Conservation (phyloP, 1,140 invertebrate genomes). For the Maniola jurtina region DNA sequence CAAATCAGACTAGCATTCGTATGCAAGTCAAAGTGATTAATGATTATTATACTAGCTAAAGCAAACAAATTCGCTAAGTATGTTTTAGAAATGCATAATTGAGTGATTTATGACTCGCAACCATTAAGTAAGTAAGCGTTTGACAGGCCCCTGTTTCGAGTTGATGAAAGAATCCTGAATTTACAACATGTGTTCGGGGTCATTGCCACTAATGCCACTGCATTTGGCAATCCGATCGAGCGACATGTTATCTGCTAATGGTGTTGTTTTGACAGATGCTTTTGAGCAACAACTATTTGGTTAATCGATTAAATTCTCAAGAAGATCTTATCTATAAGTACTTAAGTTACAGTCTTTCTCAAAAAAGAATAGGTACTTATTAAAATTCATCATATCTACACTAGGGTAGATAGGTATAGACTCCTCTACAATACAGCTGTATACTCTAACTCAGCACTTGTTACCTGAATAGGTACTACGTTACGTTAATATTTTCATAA, state of each 20-base stretch:
- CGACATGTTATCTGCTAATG: conserved; percentile 38
- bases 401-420: too few relatives aligned
- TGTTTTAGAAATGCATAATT: conserved; percentile 30
- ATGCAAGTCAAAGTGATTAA: conserved; percentile 24
- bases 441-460: too few relatives aligned
- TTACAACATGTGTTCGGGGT: conserved; percentile 49
- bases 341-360: too few relatives aligned
- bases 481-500: too few relatives aligned
- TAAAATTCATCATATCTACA: too few relatives aligned
- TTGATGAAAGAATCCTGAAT: conserved; percentile 60
- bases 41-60: conserved; percentile 12
- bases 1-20: neutral
- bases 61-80: conserved; percentile 26
- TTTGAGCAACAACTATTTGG: conserved; percentile 4
- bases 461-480: too few relatives aligned
- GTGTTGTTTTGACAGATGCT: conserved; percentile 19
- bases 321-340: neutral
- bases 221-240: conserved; percentile 35
- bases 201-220: conserved; percentile 35
- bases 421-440: too few relatives aligned
- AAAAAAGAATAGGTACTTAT: too few relatives aligned
- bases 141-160: conserved; percentile 63
- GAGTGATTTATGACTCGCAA: conserved; percentile 65
- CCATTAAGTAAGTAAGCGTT: conserved; percentile 63
- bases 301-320: neutral